phyloP scores from a whole-genome alignment of 2,888 invertebrate genomes.

The Beris morrisii region DNA sequence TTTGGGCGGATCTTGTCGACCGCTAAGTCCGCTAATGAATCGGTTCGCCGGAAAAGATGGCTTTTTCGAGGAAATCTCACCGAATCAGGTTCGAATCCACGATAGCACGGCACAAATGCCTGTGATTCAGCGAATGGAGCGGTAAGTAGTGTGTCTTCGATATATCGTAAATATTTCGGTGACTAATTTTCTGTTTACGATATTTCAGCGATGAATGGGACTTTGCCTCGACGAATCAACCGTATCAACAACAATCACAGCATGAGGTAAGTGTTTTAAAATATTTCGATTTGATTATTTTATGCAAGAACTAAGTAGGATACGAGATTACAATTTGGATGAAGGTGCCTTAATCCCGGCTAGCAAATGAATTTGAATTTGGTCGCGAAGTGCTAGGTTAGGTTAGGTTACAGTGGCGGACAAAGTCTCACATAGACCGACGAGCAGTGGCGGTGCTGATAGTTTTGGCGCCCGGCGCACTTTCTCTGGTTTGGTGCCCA shows the following conservation, averaged over 20 bases:
- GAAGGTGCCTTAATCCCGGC: too few species aligned
- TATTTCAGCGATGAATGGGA: constrained; percentile 26
- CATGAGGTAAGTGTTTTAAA: too few species aligned
- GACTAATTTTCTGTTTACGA: constrained; percentile 8
- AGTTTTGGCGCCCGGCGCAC: too few species aligned
- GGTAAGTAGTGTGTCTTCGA: constrained; percentile 54
- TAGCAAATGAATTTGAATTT: too few species aligned
- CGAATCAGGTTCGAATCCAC: constrained; percentile 77
- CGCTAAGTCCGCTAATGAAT: constrained; percentile 69
- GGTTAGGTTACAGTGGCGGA: too few species aligned
- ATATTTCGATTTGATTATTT: too few species aligned
- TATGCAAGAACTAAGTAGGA: too few species aligned
- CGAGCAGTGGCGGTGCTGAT: too few species aligned
- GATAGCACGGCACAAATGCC: constrained; percentile 74
- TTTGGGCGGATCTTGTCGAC: constrained; percentile 65
- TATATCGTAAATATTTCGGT: neutral
- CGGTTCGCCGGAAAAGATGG: constrained; percentile 48
- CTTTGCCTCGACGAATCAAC: neutral
- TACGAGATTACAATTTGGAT: too few species aligned
- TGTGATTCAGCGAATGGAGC: constrained; percentile 66
- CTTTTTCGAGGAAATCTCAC: constrained; percentile 71
- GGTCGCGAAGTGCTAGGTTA: too few species aligned
- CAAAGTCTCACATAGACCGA: too few species aligned
- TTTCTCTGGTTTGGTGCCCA: too few species aligned
- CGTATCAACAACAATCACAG: neutral